Evolutionary conservation across 2,113 vertebrate species (phyloP), one percentile per base, ranked within the genome.

Genomic region (Cricetomys ansorgei): DNA sequence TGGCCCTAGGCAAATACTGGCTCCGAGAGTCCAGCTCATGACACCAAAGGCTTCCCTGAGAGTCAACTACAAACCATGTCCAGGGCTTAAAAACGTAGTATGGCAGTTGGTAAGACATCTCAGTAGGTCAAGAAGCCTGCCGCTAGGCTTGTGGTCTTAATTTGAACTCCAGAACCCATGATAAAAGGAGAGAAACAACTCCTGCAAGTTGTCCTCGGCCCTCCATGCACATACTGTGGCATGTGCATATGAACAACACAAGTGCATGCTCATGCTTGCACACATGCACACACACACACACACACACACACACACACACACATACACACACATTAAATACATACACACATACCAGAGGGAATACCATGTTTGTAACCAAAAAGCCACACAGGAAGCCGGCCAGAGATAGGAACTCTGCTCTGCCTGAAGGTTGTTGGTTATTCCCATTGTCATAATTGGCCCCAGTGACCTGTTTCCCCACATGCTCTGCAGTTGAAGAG

Each of bases 1-100:
- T n/a, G 40, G 55, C 40, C 43, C 3, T 4, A 4, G 8, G 37
- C 2, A 0, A 1, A 34, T 23, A 8, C 23, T 1, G 0, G 13
- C 8, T 34, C 11, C 21, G 0, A 55, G 5, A 48, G 9, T 4
- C 48, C 17, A 29, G 55, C 7, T 34, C 5, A 6, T 8, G 3
- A 7, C 29, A 23, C 31, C 5, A 15, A 27, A 21, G n/a, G 1
- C 5, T 40, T 62, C 21, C 25, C 48, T 53, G 40, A 53, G 55
- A 64, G 57, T 83, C 64, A 27, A 0, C 16, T 3, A 2, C 2
- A 3, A n/a, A 37, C 19, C 0, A 1, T 0, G 1, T 43, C 50
- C 7, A 3, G 57, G 34, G 27, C 48, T 45, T 29, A 5, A n/a
- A 29, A 21, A 3, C 0, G 7, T 15, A 23, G 84, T 67, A 25